These are phyloP conservation scores for Lochmaea crataegi DNA, from an alignment of 2,888 invertebrate species.

Conservation along the genomic window DNA sequence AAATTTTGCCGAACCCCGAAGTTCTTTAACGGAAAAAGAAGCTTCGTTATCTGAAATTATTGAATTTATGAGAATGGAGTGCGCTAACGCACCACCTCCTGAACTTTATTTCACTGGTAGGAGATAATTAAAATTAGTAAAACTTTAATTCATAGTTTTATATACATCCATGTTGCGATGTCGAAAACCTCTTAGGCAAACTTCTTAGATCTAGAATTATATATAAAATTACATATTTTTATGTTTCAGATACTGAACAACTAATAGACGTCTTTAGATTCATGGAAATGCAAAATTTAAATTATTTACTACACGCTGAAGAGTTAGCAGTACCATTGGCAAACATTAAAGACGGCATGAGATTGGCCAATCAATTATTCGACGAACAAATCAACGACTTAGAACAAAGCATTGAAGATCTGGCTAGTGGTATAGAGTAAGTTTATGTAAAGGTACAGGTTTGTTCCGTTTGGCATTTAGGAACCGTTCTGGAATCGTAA, in stretches of 20 bases:
- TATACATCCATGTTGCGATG: too few species aligned
- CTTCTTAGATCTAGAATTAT: too few species aligned
- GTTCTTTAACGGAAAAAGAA: slow-evolving; percentile 48
- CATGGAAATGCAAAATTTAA: slow-evolving; percentile 74
- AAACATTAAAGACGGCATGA: slow-evolving; percentile 66
- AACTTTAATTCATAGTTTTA: too few species aligned
- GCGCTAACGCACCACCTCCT: slow-evolving; percentile 64
- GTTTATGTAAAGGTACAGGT: too few species aligned
- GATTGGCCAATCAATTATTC: slow-evolving; percentile 63
- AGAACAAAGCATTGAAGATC: slow-evolving; percentile 62
- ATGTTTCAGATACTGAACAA: slow-evolving; percentile 65
- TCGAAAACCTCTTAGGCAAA: too few species aligned
- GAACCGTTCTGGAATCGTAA: too few species aligned
- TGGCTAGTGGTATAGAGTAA: slow-evolving; percentile 64
- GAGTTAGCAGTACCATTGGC: slow-evolving; percentile 69
- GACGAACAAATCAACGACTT: slow-evolving; percentile 63
- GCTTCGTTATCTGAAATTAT: slow-evolving; percentile 61
- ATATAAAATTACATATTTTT: neutral
- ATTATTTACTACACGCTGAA: slow-evolving; percentile 72
- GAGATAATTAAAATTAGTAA: too few species aligned
- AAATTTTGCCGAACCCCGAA: slow-evolving; percentile 51
- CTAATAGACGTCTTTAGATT: slow-evolving; percentile 70
- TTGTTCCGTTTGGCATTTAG: too few species aligned
- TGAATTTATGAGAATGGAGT: slow-evolving; percentile 67
- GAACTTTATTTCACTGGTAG: slow-evolving; percentile 67